Base-by-base conservation (phyloP, 2,888 invertebrate species). In the Fabriciana adippe region DNA sequence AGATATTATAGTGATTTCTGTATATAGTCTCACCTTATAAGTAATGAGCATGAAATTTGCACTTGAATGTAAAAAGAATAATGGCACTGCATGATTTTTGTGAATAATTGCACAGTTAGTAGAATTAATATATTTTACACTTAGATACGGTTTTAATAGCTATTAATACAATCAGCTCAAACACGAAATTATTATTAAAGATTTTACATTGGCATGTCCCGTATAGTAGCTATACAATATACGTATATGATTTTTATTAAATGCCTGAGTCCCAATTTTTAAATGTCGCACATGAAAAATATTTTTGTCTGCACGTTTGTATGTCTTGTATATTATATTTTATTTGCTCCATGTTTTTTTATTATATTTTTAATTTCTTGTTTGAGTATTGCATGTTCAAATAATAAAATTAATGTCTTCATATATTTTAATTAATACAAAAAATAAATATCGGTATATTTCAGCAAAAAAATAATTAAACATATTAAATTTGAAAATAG, bases 301-400 rank as follows among this genome's bases (percentile, higher is more conserved):
- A 18, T 60, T 55, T 31, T 57, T 67, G 59, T 50, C 53, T 55
- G 68, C 60, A 64, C 55, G 68, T 55, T 14, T 62, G 18, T 41
- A 67, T 62, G 66, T 76, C 57, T 53, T 41, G 16, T 67, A 57
- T 51, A 66, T 64, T 70, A 48, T 55, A 18, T 68, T 41, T 68
- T 53, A 68, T 83, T 85, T 83, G 84, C 84, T 80, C 78, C 76
- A 8, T 8, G 11, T 41, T 41, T 63, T 59, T 74, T 55, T 73
- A 16, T 18, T 18, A 61, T 35, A 14, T 80, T 78, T 82, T 70
- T 82, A 85, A 88, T 90, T 89, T 90, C 88, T 77, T 88, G 89
- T 91, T 91, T 90, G 90, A 86, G 89, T 82, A 73, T 70, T 74
- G 89, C 89, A 89, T 88, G 85, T 60, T 77, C 26, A 59, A 67